A percentile compares a stretch with the other conserved stretches of the same genome.
Conservation (phyloP, 2,888 invertebrate genomes). For the Drosophila vallismaia region DNA sequence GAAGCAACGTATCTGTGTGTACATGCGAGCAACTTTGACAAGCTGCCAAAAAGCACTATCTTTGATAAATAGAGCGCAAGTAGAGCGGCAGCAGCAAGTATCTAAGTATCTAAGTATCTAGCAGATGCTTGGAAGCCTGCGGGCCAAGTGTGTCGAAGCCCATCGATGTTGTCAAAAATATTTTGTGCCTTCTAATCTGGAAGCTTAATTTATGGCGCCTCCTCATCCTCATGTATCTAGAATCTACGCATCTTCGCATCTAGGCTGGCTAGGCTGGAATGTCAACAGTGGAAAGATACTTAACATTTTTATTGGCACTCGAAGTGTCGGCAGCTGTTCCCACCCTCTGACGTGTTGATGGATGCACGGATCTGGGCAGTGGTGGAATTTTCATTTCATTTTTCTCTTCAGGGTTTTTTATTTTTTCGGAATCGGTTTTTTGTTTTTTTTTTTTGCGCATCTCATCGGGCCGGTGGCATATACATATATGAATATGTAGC, state of each 20-base stretch:
- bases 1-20: background rate
- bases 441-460: constrained; percentile 19
- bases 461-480: constrained; percentile 5
- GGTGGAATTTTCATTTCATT: constrained; percentile 62
- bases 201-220: constrained; percentile 58
- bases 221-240: constrained; percentile 55
- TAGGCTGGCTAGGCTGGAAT: constrained; percentile 44
- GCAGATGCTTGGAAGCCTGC: constrained; percentile 28
- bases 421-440: background rate
- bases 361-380: constrained; percentile 49
- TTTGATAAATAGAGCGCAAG: constrained; percentile 35
- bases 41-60: constrained; percentile 32
- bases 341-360: constrained; percentile 73
- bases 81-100: constrained; percentile 1
- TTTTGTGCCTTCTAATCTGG: constrained; percentile 50
- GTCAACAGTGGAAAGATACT: constrained; percentile 79
- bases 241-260: constrained; percentile 26
- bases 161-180: constrained; percentile 68
- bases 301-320: constrained; percentile 83
- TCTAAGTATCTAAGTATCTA: constrained; percentile 50
- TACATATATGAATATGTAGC: constrained; percentile 54
- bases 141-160: constrained; percentile 36
- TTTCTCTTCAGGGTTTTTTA: constrained; percentile 12
- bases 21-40: constrained; percentile 47
- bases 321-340: constrained; percentile 72